Percentiles rank a stretch among this genome's conserved stretches.
phyloP scores from a whole-genome alignment of 1,140 invertebrate genomes.

The Kradibia gibbosae region DNA sequence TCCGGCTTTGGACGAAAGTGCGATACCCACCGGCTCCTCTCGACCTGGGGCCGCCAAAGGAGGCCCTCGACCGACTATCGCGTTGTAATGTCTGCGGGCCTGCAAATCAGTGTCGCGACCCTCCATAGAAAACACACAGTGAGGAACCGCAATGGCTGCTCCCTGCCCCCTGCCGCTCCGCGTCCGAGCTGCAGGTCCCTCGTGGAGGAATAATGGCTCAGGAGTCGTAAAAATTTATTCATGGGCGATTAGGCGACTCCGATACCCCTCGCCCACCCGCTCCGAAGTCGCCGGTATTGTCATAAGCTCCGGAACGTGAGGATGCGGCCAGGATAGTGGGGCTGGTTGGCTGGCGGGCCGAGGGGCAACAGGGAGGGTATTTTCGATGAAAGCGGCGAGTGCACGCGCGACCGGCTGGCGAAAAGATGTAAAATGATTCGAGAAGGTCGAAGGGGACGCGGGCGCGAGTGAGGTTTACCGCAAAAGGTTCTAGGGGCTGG shows the following conservation, averaged over 20 bases:
- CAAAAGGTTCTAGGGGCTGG: too few relatives aligned
- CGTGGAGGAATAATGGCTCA: constrained; percentile 38
- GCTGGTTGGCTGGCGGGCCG: background rate
- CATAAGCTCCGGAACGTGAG: too few relatives aligned
- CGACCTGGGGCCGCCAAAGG: too few relatives aligned
- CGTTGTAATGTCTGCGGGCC: background rate
- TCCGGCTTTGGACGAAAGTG: too few relatives aligned
- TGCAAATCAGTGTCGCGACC: constrained; percentile 13
- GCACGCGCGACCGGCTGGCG: background rate
- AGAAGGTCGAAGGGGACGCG: background rate
- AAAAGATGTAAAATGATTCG: constrained; percentile 39
- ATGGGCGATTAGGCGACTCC: background rate
- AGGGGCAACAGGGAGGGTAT: too few relatives aligned
- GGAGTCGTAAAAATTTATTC: constrained; percentile 46
- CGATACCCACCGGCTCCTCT: too few relatives aligned
- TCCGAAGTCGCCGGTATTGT: background rate
- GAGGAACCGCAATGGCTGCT: constrained; percentile 18
- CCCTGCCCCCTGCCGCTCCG: background rate
- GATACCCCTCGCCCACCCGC: background rate
- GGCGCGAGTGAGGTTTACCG: constrained; percentile 40
- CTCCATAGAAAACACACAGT: constrained; percentile 38
- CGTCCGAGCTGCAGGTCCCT: background rate
- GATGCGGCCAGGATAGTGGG: too few relatives aligned
- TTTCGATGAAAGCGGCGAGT: background rate
- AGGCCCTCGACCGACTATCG: too few relatives aligned